Base-by-base conservation (phyloP, 2,888 invertebrate species). In the Microctonus hyperodae region DNA sequence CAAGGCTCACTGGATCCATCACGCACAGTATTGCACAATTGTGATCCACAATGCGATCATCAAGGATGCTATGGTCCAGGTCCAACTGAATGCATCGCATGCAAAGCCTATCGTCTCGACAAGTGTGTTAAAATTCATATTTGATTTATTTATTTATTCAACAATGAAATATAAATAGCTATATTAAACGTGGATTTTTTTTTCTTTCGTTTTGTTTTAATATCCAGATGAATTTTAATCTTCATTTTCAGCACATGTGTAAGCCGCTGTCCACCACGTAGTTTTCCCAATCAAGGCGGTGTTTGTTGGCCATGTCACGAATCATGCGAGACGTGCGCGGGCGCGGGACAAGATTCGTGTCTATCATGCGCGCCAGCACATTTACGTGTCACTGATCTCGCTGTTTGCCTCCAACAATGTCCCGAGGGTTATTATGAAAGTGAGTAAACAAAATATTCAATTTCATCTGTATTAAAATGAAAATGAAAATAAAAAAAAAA, bases 341-440 rank as follows among this genome's bases (percentile, higher is more conserved):
- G 95, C 7, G 90, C 94, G 3, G 93, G 94, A 11, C 93, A 93
- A 80, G 93, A 94, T 80, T 93, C 93, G 63, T 95, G 95, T 79
- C 85, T 94, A 53, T 91, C 92, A 1, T 95, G 95, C 83, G 92
- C 93, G 0, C 92, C 93, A 3, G 93, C 92, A 56, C 93, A 95
- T 81, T 87, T 94, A 55, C 88, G 93, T 78, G 92, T 95, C 60
- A 90, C 91, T 16, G 95, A 95, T 85, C 87, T 95, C 69, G 93
- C 93, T 50, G 92, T 95, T 22, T 96, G 96, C 78, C 86, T 95
- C 68, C 94, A 94, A 82, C 91, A 92, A 77, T 96, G 96, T 80
- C 95, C 95, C 0, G 94, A 95, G 79, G 94, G 95, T 58, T 96
- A 95, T 81, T 95, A 91, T 85, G 93, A 93, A 85, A 90, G 92